A percentile compares a stretch with the other conserved stretches of the same genome.
Conservation (phyloP, 2,113 vertebrate genomes). For the Nothobranchius kuhntae region DNA sequence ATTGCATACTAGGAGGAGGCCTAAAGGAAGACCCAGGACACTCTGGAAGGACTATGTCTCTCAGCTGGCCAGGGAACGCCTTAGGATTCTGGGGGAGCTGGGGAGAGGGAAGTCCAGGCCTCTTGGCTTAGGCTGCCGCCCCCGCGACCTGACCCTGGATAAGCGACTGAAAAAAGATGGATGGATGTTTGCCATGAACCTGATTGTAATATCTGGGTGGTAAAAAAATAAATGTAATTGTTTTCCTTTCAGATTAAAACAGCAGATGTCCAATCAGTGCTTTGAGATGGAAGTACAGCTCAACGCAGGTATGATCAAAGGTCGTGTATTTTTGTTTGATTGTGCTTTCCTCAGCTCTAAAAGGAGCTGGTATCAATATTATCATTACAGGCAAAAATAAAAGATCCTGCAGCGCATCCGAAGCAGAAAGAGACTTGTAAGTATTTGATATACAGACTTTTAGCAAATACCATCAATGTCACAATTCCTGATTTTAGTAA, state of each 20-base stretch:
- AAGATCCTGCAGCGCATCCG: conserved; percentile 54
- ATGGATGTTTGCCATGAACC: background rate
- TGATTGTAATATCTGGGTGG: no score
- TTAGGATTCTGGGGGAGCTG: no score
- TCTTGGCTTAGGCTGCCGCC: no score
- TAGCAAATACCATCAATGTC: no score
- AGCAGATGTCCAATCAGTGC: conserved; percentile 79
- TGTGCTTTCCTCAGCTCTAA: background rate
- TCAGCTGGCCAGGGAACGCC: no score
- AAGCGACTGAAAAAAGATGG: no score
- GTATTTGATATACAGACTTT: conserved; percentile 29
- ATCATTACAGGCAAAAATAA: conserved; percentile 58
- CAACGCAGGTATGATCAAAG: conserved; percentile 59
- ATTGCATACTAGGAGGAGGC: no score
- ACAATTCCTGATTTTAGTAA: background rate
- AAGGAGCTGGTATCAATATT: conserved; percentile 15
- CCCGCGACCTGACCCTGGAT: no score
- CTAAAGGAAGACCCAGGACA: no score
- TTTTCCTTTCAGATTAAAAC: conserved; percentile 72
- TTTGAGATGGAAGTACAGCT: conserved; percentile 80
- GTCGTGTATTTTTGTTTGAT: background rate
- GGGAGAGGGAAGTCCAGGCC: no score
- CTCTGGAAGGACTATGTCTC: no score
- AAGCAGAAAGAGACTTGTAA: conserved; percentile 73
- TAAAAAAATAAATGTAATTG: background rate